Evolutionary conservation across 2,113 vertebrate species (phyloP).

Genomic region (Daubentonia madagascariensis): DNA sequence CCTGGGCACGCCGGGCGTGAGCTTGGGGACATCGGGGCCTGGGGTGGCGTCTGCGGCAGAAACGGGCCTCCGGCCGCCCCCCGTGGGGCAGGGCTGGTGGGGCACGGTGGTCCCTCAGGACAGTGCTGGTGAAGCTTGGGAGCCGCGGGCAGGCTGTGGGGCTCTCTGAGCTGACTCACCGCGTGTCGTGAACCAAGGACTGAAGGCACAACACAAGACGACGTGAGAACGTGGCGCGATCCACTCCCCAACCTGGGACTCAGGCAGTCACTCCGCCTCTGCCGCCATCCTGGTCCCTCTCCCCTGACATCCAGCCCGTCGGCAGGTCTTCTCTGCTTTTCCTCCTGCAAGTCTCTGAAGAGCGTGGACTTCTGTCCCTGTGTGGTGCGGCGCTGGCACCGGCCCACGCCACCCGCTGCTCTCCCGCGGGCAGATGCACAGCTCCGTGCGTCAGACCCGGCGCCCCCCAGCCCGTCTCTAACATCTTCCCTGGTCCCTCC

Average conservation of each 20-base stretch:
- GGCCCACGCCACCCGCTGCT: fast-evolving
- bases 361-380: not conserved
- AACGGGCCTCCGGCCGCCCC: not conserved
- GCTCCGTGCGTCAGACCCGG: fast-evolving
- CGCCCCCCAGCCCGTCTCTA: too few species aligned
- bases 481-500: fast-evolving
- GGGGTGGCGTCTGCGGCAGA: fast-evolving
- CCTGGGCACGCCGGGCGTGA: fast-evolving
- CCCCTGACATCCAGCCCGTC: fast-evolving
- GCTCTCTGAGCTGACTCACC: too few species aligned
- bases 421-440: not conserved
- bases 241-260: fast-evolving
- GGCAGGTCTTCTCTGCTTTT: fast-evolving
- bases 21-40: fast-evolving
- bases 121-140: not conserved
- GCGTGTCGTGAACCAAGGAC: fast-evolving
- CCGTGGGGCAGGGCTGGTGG: fast-evolving
- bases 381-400: fast-evolving
- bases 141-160: fast-evolving
- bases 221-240: not conserved
- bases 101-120: fast-evolving
- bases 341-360: fast-evolving
- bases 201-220: too few species aligned
- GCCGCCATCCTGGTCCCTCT: fast-evolving
- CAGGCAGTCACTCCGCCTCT: fast-evolving